Evolutionary conservation across 2,797 vertebrate genomes (phyloP).

Genomic region (Lepilemur septentrionalis): DNA sequence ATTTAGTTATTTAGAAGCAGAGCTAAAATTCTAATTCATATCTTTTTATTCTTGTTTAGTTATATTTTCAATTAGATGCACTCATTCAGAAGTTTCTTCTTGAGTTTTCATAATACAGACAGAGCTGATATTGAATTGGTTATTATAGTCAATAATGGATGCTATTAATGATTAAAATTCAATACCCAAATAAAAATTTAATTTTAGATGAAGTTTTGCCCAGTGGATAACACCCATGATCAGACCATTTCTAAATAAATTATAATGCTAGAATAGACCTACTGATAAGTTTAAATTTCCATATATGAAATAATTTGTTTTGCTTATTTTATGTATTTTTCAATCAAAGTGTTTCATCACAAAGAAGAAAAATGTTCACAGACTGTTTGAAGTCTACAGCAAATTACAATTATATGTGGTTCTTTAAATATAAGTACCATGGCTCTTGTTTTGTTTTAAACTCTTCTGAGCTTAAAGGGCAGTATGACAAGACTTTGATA

Average conservation of each 20-base stretch:
- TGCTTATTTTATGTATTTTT: not conserved
- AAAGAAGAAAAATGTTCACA: not conserved
- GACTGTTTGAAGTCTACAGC: not conserved
- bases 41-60: not conserved
- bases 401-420: not conserved
- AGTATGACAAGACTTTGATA: not conserved
- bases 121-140: not conserved
- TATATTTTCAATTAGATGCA: not conserved
- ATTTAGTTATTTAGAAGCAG: not conserved
- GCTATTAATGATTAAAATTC: not conserved
- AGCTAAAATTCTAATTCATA: not conserved
- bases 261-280: not conserved
- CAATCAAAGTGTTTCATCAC: not conserved
- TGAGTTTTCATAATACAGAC: not conserved
- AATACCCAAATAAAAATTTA: not conserved
- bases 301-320: not conserved
- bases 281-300: not conserved
- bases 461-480: rapidly evolving
- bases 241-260: not conserved
- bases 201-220: not conserved
- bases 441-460: not conserved
- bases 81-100: not conserved
- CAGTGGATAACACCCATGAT: not conserved
- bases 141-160: not conserved
- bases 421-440: not conserved